Percentiles rank a stretch among this genome's conserved stretches.
Conservation (phyloP, 2,797 vertebrate species). For the Miichthys miiuy region DNA sequence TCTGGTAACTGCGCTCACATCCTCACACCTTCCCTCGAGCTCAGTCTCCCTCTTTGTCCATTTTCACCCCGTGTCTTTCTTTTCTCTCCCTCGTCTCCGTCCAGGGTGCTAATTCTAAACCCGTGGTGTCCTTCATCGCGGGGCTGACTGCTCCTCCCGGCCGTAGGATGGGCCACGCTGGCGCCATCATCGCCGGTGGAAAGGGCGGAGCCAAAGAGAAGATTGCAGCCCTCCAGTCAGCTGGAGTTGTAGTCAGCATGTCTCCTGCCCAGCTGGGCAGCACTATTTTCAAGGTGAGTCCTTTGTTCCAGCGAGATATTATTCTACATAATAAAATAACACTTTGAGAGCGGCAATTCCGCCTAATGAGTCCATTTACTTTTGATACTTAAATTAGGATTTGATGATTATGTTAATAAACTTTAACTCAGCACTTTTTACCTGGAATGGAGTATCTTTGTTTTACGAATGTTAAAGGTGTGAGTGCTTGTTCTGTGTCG, state of each 20-base stretch:
- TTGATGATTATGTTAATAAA: conserved; percentile 1
- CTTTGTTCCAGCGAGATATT: conserved; percentile 7
- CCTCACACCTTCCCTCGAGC: conserved; percentile 14
- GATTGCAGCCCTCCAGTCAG: conserved; percentile 96
- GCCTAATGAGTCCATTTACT: background rate
- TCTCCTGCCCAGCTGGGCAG: conserved; percentile 97
- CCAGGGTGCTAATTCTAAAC: conserved; percentile 94
- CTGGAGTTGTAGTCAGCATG: conserved; percentile 96
- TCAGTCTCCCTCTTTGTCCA: background rate
- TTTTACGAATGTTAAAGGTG: background rate
- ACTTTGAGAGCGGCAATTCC: background rate
- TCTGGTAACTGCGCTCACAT: conserved; percentile 19
- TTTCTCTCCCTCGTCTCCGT: background rate
- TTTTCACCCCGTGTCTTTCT: conserved; percentile 21
- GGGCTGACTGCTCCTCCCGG: conserved; percentile 97
- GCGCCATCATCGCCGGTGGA: conserved; percentile 98
- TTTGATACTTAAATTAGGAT: background rate
- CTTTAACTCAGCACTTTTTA: background rate
- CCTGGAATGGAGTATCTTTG: background rate
- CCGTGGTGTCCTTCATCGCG: conserved; percentile 98
- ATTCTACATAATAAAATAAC: background rate
- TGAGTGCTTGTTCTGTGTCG: background rate
- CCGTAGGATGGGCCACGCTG: conserved; percentile 97
- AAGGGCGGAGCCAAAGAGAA: conserved; percentile 99
- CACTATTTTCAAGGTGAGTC: conserved; percentile 96